Evolutionary conservation across 2,888 invertebrate genomes (phyloP), one percentile per base, ranked within the genome.

Genomic region (Meteorus colon): DNA sequence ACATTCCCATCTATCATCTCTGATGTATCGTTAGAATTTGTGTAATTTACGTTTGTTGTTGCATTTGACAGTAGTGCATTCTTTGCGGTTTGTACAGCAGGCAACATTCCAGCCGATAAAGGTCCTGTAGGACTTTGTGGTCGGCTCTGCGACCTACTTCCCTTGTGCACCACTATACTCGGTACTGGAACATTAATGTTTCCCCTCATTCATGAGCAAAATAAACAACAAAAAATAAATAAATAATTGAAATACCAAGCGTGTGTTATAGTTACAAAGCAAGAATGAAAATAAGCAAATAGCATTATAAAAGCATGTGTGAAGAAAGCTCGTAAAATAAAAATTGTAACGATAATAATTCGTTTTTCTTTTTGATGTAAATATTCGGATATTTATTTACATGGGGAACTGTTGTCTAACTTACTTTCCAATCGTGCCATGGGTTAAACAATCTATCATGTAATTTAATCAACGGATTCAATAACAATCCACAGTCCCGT

Each of bases 121-220:
- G 79, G 62, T 31, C 72, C 85, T 80, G 83, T 84, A 78, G 87
- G 87, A 86, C 87, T 86, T 78, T 86, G 86, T 80, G 87, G 85
- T 81, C 87, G 86, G 75, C 86, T 87, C 69, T 85, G 83, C 68
- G 86, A 87, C 80, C 83, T 85, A 81, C 82, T 84, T 73, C 87
- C 85, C 84, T 88, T 88, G 86, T 87, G 86, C 81, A 89, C 89
- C 83, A 89, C 88, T 87, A 89, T 88, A 82, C 87, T 89, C 80
- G 88, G 87, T 85, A 88, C 89, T 90, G 85, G 5, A 88, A 87
- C 82, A 85, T 62, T 37, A 16, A 48, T 55, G 55, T 55, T 55
- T 55, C 55, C 55, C 55, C 8, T n/a, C 55, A 55, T 55, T 55
- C 55, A 55, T 55, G n/a, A n/a, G n/a, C 5, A 55, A 19, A 55